Evolutionary conservation across 2,797 vertebrate species (phyloP), one percentile per base, ranked within the genome.

Genomic region (Clarias laeviceps): DNA sequence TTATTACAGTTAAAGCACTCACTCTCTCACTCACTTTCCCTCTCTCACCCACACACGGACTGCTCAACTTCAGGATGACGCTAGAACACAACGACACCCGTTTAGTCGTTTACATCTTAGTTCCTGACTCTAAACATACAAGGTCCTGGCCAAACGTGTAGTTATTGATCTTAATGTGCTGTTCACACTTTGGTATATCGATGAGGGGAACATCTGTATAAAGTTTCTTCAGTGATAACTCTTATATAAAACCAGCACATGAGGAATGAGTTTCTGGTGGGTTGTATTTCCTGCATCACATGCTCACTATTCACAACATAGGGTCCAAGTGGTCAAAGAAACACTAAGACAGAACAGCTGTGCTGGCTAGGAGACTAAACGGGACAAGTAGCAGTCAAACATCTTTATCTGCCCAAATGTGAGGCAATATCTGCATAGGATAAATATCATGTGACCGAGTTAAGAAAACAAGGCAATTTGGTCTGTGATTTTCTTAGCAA

Each of bases 1-100:
- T 89, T 88, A 34, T 24, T 24, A 90, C 84, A 91, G 89, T 91
- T 92, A 91, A 91, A 94, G 85, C 78, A 80, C 85, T 37, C 56
- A 66, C 64, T 78, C 56, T 12, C 78, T 66, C 64, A 29, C 18
- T 56, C 54, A 8, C 50, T 40, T 15, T n/a, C 15, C 15, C 78
- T 65, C 37, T 12, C 61, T 65, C 61, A 20, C 61, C 78, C 78
- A 87, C 66, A 80, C 45, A 59, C 76, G 12, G 7, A 57, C 57
- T 79, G 76, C 37, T 37, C 56, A 78, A 87, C 54, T 78, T 61
- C 29, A 61, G 4, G 37, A 80, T 78, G 76, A 17, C 57, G 57
- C 62, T 14, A 80, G 50, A 57, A 72, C 84, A 90, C 18, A 85
- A 1, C 6, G 18, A 32, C 64, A 64, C n/a, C 61, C 32, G 18